Conservation (phyloP, 2,113 vertebrate genomes). For the Psilopogon haemacephalus region DNA sequence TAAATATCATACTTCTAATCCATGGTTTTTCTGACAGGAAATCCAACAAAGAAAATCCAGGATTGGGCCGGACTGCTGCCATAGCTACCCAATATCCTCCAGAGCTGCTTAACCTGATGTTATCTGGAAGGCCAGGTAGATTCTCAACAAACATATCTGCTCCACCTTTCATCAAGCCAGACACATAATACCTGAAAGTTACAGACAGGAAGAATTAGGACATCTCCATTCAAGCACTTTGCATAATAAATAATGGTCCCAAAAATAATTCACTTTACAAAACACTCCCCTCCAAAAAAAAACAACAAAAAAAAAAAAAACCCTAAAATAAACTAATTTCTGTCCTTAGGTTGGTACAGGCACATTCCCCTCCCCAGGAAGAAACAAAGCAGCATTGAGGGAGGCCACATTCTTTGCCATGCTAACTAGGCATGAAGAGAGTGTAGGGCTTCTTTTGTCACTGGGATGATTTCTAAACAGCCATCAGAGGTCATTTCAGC, state of each 20-base stretch:
- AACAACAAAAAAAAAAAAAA: too few species aligned
- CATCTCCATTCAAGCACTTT: background rate
- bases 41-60: constrained; percentile 95
- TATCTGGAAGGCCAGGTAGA: constrained; percentile 94
- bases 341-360: background rate
- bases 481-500: background rate
- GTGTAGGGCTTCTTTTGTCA: background rate
- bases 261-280: background rate
- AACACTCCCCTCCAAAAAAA: background rate
- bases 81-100: constrained; percentile 97
- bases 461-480: background rate
- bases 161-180: constrained; percentile 94
- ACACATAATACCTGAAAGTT: constrained; percentile 87
- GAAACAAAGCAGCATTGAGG: background rate
- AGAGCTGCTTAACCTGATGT: constrained; percentile 89
- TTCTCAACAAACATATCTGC: constrained; percentile 96
- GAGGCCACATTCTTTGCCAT: background rate
- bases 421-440: background rate
- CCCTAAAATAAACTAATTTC: rapidly evolving
- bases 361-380: background rate
- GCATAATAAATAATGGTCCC: background rate
- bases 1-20: constrained; percentile 94
- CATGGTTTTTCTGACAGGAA: constrained; percentile 92
- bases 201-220: background rate
- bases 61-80: constrained; percentile 84